A percentile compares a stretch with the other conserved stretches of the same genome.
phyloP scores from a whole-genome alignment of 2,797 vertebrate genomes.

The Scomberomorus guttatus region DNA sequence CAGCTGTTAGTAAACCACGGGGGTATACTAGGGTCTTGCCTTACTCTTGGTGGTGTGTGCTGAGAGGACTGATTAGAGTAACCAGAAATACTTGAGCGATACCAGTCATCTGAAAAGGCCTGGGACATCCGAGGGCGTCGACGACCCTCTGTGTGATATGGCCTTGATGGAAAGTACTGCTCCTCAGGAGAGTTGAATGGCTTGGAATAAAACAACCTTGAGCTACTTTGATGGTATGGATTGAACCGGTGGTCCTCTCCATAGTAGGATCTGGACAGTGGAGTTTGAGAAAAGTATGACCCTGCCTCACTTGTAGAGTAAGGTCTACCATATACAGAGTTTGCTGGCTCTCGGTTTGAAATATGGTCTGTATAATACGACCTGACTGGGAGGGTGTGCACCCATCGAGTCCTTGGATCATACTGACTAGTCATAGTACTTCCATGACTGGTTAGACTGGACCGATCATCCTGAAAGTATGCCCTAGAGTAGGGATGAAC shows the following conservation, averaged over 20 bases:
- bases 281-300: conserved; percentile 89
- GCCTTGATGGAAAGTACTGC: conserved; percentile 82
- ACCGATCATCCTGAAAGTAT: conserved; percentile 86
- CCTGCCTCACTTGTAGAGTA: conserved; percentile 89
- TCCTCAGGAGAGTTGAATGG: conserved; percentile 81
- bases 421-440: conserved; percentile 84
- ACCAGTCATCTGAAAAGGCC: conserved; percentile 90
- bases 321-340: conserved; percentile 81
- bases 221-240: conserved; percentile 77
- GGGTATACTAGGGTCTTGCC: conserved; percentile 83
- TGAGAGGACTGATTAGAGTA: conserved; percentile 86
- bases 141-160: conserved; percentile 89
- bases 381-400: conserved; percentile 85
- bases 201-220: conserved; percentile 87
- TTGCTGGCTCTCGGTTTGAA: conserved; percentile 70
- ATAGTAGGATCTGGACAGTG: conserved; percentile 87
- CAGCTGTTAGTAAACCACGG: conserved; percentile 90
- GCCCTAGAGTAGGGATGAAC: conserved; percentile 83
- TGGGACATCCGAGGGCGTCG: conserved; percentile 86
- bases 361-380: conserved; percentile 87
- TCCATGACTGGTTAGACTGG: conserved; percentile 85
- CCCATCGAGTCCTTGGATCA: conserved; percentile 87
- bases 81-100: conserved; percentile 88
- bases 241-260: conserved; percentile 86
- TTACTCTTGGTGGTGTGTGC: conserved; percentile 82